These are phyloP conservation scores for Teleiodes luculella DNA, from an alignment of 2,888 invertebrate genomes.

Conservation along the genomic window DNA sequence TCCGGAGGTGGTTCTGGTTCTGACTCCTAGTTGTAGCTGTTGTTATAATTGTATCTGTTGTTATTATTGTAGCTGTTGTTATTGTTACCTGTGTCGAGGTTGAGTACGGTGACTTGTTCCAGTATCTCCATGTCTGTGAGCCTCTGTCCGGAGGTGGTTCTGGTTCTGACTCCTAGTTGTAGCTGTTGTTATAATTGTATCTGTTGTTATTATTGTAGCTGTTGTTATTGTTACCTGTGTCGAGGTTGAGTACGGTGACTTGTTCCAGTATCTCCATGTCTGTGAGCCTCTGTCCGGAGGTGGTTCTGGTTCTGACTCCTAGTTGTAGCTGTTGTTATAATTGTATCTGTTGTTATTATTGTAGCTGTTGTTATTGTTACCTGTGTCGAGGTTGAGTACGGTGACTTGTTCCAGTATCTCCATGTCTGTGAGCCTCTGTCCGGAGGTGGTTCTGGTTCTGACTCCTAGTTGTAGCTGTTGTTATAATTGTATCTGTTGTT, in stretches of 20 bases:
- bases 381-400: slow-evolving; percentile 88
- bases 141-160: slow-evolving; percentile 91
- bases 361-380: slow-evolving; percentile 76
- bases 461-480: slow-evolving; percentile 84
- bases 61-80: slow-evolving; percentile 77
- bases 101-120: slow-evolving; percentile 91
- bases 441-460: slow-evolving; percentile 90
- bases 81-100: slow-evolving; percentile 82
- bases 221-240: slow-evolving; percentile 80
- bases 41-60: slow-evolving; percentile 80
- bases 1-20: slow-evolving; percentile 91
- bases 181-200: slow-evolving; percentile 79
- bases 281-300: slow-evolving; percentile 90
- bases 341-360: slow-evolving; percentile 79
- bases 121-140: slow-evolving; percentile 95
- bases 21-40: slow-evolving; percentile 83
- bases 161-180: slow-evolving; percentile 85
- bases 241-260: slow-evolving; percentile 89
- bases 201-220: slow-evolving; percentile 79
- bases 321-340: slow-evolving; percentile 80
- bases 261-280: slow-evolving; percentile 96
- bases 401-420: slow-evolving; percentile 96
- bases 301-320: slow-evolving; percentile 87
- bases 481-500: slow-evolving; percentile 85
- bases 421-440: slow-evolving; percentile 91